Evolutionary conservation across 53 echinoderm and acorn worm genomes (phyloP).

Genomic region (Henricia sp.): DNA sequence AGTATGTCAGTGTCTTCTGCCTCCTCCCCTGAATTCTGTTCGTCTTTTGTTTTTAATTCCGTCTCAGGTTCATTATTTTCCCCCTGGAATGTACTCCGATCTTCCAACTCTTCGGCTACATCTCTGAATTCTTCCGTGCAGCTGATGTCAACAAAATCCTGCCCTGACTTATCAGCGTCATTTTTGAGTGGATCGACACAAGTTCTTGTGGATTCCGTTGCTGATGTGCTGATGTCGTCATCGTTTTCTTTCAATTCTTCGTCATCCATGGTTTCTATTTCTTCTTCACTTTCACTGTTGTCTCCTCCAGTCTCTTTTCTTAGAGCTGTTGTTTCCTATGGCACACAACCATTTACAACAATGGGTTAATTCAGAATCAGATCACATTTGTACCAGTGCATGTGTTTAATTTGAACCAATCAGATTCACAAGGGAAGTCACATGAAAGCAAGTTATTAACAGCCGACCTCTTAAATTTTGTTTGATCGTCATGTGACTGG

Average conservation of each 20-base stretch:
- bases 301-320: constrained; percentile 17
- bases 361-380: no score
- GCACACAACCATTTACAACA: no score
- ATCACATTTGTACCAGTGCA: no score
- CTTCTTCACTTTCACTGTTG: constrained; percentile 42
- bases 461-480: no score
- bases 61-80: constrained; percentile 13
- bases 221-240: constrained; percentile 6
- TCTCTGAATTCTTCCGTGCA: neutral
- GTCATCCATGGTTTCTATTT: constrained; percentile 30
- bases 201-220: constrained; percentile 4
- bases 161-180: neutral
- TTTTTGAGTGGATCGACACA: constrained; percentile 4
- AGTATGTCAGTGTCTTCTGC: constrained; percentile 34
- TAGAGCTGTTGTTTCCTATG: constrained; percentile 3
- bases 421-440: no score
- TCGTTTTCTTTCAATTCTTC: constrained; percentile 10
- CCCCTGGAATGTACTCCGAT: neutral
- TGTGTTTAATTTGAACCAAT: no score
- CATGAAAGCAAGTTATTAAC: no score
- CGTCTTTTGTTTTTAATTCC: constrained; percentile 20
- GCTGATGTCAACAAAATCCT: neutral
- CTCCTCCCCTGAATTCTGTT: constrained; percentile 11
- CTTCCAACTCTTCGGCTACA: constrained; percentile 1
- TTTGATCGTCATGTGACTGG: no score